Conservation (phyloP, 2,113 vertebrate genomes). For the Leptosomus discolor region DNA sequence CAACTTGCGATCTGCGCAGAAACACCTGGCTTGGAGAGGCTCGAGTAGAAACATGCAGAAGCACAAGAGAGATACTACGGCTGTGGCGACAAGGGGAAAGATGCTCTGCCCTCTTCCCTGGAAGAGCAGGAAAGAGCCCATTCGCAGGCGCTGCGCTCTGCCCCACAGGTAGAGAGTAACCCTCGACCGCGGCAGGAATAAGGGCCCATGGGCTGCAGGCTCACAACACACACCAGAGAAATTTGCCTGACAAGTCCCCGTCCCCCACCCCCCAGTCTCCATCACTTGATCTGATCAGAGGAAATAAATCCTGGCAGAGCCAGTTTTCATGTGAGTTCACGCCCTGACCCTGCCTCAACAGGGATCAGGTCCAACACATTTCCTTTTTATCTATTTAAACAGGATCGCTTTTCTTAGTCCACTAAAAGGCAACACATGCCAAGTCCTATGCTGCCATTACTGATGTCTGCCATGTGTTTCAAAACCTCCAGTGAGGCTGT, state of each 20-base stretch:
- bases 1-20: background rate
- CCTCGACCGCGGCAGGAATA: background rate
- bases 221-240: background rate
- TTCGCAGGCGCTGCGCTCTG: background rate
- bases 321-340: conserved; percentile 14
- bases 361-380: background rate
- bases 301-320: conserved; percentile 30
- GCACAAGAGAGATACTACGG: background rate
- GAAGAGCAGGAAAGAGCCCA: background rate
- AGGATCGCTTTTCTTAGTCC: background rate
- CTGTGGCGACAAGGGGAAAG: background rate
- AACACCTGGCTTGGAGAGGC: background rate
- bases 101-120: background rate
- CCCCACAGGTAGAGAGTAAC: background rate
- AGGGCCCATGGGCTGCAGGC: background rate
- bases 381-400: background rate
- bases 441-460: background rate
- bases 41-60: background rate
- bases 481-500: background rate
- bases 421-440: background rate
- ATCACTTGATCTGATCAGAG: background rate
- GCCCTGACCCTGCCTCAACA: background rate
- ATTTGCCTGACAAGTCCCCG: background rate
- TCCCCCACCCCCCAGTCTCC: background rate
- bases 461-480: background rate